A percentile compares a stretch with the other conserved stretches of the same genome.
Conservation (phyloP, 2,797 vertebrate genomes). For the Hippoglossus hippoglossus region DNA sequence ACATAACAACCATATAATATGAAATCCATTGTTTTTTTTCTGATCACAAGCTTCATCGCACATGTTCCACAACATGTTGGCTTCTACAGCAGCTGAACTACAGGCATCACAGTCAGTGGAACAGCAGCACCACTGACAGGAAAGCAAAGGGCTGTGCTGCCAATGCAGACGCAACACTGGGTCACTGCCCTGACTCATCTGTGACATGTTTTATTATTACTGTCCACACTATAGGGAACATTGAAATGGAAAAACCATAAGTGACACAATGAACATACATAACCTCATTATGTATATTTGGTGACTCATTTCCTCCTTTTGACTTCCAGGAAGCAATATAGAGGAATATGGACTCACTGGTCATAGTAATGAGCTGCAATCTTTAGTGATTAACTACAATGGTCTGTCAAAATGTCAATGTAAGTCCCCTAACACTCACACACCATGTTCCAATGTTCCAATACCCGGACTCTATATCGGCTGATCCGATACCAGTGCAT, state of each 20-base stretch:
- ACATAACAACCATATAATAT: neutral
- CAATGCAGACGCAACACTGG: neutral
- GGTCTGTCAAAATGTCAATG: too few relatives aligned
- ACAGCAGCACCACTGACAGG: neutral
- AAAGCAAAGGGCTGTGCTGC: neutral
- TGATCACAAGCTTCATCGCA: neutral
- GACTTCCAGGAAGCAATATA: too few relatives aligned
- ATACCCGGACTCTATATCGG: too few relatives aligned
- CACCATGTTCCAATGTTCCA: too few relatives aligned
- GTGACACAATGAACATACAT: neutral
- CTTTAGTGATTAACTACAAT: neutral
- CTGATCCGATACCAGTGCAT: too few relatives aligned
- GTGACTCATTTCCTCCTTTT: neutral
- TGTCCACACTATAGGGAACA: too few relatives aligned
- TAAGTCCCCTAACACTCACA: too few relatives aligned
- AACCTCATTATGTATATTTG: neutral
- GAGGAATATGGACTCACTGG: neutral
- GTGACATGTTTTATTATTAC: too few relatives aligned
- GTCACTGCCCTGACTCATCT: too few relatives aligned
- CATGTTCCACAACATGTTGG: neutral
- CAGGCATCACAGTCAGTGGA: neutral
- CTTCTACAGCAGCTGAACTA: too few relatives aligned
- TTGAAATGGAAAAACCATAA: too few relatives aligned
- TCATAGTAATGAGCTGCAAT: neutral
- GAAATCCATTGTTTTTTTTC: constrained; percentile 9